These are phyloP conservation scores for Clarias batrachus DNA, from an alignment of 2,113 vertebrate genomes.

Conservation along the genomic window DNA sequence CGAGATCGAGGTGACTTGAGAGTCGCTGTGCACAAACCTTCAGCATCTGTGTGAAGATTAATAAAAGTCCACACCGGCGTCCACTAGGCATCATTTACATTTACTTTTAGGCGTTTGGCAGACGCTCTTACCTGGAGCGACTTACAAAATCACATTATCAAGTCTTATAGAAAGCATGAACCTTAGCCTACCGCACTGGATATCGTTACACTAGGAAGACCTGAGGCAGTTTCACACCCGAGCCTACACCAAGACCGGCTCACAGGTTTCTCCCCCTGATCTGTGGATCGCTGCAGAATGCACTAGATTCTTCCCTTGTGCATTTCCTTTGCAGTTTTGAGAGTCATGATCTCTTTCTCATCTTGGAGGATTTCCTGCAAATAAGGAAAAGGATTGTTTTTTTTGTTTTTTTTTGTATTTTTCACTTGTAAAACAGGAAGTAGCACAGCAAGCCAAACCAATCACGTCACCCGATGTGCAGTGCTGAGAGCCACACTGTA, in stretches of 20 bases:
- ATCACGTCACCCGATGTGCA: background rate
- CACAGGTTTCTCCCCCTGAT: background rate
- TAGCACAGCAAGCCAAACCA: background rate
- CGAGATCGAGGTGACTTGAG: background rate
- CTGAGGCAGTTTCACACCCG: background rate
- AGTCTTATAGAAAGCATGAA: background rate
- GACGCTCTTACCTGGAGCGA: no score
- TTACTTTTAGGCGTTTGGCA: no score
- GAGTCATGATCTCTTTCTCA: background rate
- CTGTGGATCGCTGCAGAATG: background rate
- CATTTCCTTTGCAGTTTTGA: background rate
- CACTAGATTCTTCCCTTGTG: background rate
- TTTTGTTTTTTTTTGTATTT: background rate
- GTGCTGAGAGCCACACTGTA: background rate
- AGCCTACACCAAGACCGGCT: background rate
- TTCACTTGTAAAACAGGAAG: background rate
- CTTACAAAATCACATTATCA: background rate
- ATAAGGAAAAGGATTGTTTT: background rate
- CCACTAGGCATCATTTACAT: no score
- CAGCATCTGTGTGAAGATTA: background rate
- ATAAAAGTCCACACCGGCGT: background rate
- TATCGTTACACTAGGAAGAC: background rate
- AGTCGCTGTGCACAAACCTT: background rate
- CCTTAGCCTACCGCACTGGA: background rate
- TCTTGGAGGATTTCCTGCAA: background rate